phyloP scores from a whole-genome alignment of 2,797 vertebrate species.

The Eulemur rubriventer region DNA sequence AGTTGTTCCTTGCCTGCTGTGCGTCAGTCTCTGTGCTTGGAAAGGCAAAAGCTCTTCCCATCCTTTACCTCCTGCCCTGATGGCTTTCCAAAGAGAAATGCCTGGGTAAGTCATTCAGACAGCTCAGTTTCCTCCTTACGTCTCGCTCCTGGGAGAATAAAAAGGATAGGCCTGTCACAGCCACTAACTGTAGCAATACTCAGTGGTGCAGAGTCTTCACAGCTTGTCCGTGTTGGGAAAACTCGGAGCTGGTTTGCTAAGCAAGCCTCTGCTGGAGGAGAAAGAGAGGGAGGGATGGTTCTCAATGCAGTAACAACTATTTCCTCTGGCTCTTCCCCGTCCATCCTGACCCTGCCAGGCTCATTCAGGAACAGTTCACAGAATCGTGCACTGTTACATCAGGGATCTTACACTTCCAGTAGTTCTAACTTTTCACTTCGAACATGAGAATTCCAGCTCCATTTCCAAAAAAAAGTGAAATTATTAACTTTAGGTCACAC shows the following conservation, averaged over 20 bases:
- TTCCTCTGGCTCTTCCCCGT: background rate
- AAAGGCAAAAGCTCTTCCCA: background rate
- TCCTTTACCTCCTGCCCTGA: background rate
- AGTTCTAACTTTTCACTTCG: background rate
- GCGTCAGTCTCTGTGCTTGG: no score
- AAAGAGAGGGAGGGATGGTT: background rate
- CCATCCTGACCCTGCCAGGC: background rate
- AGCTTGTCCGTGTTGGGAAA: constrained; percentile 31
- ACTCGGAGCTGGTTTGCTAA: background rate
- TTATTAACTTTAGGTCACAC: background rate
- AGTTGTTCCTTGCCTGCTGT: background rate
- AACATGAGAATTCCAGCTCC: background rate
- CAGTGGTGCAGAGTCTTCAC: background rate
- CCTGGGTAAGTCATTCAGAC: background rate
- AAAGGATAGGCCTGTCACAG: constrained; percentile 51
- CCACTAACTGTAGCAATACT: background rate
- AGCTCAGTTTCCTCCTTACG: background rate
- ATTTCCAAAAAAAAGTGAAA: background rate
- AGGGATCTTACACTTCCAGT: background rate
- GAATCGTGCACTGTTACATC: background rate
- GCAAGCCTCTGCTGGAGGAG: background rate
- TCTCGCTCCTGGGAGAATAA: constrained; percentile 62
- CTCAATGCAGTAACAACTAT: background rate
- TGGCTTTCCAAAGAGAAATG: constrained; percentile 26
- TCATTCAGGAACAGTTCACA: background rate